These are phyloP conservation scores for Hycleus cichorii DNA, from an alignment of 1,140 invertebrate species.

Conservation along the genomic window DNA sequence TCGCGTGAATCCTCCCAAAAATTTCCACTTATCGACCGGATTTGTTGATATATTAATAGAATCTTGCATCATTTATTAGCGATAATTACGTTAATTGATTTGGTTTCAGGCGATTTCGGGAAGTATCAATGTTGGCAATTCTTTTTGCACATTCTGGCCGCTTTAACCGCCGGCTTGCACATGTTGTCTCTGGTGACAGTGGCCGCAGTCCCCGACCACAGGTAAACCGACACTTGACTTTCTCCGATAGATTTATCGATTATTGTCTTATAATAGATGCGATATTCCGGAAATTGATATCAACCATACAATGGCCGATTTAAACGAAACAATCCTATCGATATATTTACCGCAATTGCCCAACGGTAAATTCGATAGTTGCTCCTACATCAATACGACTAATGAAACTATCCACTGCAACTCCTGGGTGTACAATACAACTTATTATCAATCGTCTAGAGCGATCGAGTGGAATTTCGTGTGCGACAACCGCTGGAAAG, in stretches of 20 bases:
- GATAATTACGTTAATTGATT: not conserved
- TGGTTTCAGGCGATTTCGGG: slow-evolving; percentile 67
- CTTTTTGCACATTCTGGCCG: slow-evolving; percentile 64
- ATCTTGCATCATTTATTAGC: not conserved
- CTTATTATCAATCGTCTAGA: slow-evolving; percentile 60
- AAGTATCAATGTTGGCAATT: slow-evolving; percentile 70
- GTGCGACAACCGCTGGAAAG: slow-evolving; percentile 71
- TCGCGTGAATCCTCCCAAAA: not conserved
- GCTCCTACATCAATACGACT: slow-evolving; percentile 44
- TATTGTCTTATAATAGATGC: slow-evolving; percentile 45
- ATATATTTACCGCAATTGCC: slow-evolving; percentile 42
- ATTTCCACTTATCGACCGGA: not conserved
- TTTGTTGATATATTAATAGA: not conserved
- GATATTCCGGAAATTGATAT: slow-evolving; percentile 52
- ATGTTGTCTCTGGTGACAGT: slow-evolving; percentile 72
- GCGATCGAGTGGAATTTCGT: slow-evolving; percentile 81
- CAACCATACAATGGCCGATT: slow-evolving; percentile 39
- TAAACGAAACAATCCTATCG: slow-evolving; percentile 39
- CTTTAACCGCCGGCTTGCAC: slow-evolving; percentile 67
- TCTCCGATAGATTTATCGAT: no score
- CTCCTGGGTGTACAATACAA: slow-evolving; percentile 63
- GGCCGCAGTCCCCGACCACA: slow-evolving; percentile 67
- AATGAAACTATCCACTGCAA: slow-evolving; percentile 48
- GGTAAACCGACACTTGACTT: slow-evolving; percentile 39
- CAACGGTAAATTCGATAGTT: slow-evolving; percentile 48